These are phyloP conservation scores for Macaria notata DNA, from an alignment of 2,888 invertebrate species.

Conservation along the genomic window DNA sequence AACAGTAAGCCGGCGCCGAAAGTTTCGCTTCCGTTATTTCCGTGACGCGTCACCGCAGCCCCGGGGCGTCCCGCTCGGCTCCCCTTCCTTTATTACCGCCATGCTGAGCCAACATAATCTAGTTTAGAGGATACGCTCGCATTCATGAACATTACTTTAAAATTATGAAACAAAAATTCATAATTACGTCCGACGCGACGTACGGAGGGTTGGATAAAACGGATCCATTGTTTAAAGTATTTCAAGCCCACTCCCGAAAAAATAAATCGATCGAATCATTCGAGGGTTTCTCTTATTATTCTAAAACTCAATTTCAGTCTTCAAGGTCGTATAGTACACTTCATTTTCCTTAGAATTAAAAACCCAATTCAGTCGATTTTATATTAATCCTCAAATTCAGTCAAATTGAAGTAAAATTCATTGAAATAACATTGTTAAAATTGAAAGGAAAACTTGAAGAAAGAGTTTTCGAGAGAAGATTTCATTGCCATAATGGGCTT, in stretches of 20 bases:
- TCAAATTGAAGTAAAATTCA: not conserved
- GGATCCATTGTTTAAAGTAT: no score
- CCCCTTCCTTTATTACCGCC: constrained; percentile 10
- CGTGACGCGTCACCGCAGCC: constrained; percentile 38
- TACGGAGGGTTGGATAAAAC: no score
- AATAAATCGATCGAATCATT: no score
- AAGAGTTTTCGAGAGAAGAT: constrained; percentile 3
- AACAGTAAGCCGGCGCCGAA: constrained; percentile 41
- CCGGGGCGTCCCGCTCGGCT: constrained; percentile 5
- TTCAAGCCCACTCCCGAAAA: no score
- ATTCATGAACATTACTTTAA: not conserved
- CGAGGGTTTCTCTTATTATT: no score
- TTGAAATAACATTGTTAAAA: constrained; percentile 3
- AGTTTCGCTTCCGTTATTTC: constrained; percentile 43
- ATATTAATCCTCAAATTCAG: no score
- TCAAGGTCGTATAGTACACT: no score
- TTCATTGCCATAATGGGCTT: constrained; percentile 6
- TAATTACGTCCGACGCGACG: no score
- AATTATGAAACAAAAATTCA: no score
- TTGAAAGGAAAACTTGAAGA: constrained; percentile 9
- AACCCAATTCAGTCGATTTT: no score
- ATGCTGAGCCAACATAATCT: constrained; percentile 4
- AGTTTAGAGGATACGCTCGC: not conserved
- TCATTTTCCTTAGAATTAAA: no score
- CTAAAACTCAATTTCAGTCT: no score